phyloP scores from a whole-genome alignment of 2,888 invertebrate genomes.

The Drosophila gaucha region DNA sequence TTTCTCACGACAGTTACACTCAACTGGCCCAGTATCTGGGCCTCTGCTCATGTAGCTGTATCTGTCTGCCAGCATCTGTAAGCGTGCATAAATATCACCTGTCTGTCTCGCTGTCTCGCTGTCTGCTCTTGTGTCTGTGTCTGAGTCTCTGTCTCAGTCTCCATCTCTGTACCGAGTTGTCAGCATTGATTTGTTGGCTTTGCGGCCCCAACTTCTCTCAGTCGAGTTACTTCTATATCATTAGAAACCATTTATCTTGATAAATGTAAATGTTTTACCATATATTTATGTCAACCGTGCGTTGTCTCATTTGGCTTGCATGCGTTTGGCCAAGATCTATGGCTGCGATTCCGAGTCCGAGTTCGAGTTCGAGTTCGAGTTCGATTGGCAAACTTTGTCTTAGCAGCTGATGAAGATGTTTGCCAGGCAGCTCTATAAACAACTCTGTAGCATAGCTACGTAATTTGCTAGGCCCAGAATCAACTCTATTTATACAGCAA shows the following conservation, averaged over 20 bases:
- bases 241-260: conserved; percentile 81
- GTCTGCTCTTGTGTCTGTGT: conserved; percentile 28
- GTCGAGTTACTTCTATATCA: conserved; percentile 65
- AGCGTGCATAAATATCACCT: conserved; percentile 77
- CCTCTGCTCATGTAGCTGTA: conserved; percentile 23
- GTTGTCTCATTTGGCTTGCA: conserved; percentile 74
- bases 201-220: conserved; percentile 45
- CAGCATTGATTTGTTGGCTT: conserved; percentile 76
- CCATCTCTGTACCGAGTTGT: conserved; percentile 58
- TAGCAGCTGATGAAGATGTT: conserved; percentile 44
- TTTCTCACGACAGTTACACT: conserved; percentile 75
- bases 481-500: background rate
- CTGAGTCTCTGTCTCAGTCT: conserved; percentile 23
- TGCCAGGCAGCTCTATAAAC: conserved; percentile 25
- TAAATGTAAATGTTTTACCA: conserved; percentile 79
- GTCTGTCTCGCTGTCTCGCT: conserved; percentile 38
- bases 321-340: conserved; percentile 65
- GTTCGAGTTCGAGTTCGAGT: background rate
- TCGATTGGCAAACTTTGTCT: conserved; percentile 46
- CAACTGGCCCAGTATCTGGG: conserved; percentile 37
- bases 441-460: no score
- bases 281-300: conserved; percentile 76
- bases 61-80: conserved; percentile 52
- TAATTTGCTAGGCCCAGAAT: background rate
- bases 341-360: no score